Conservation (phyloP, 2,888 invertebrate genomes). For the Rhagonycha fulva region DNA sequence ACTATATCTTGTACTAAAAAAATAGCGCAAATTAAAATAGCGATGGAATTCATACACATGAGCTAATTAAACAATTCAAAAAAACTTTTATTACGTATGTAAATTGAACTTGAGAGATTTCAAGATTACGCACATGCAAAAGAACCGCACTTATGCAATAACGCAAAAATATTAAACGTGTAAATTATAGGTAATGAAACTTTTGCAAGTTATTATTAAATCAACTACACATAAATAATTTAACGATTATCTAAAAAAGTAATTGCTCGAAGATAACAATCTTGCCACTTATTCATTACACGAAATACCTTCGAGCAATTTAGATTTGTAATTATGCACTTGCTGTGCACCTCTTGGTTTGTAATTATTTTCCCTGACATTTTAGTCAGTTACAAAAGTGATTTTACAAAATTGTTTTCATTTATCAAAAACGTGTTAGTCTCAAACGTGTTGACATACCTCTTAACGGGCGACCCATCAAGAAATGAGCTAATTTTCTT, state of each 20-base stretch:
- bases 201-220: not conserved
- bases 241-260: not conserved
- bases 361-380: slow-evolving; percentile 7
- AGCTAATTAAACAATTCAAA: not conserved
- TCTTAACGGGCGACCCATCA: not conserved
- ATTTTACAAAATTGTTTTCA: slow-evolving; percentile 4
- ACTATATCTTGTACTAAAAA: too few relatives aligned
- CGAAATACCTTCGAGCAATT: slow-evolving; percentile 1
- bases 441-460: slow-evolving; percentile 4
- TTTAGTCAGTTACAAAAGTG: slow-evolving; percentile 2
- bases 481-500: too few relatives aligned
- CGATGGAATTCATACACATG: too few relatives aligned
- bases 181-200: not conserved
- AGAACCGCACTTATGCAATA: not conserved
- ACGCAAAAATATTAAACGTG: not conserved
- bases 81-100: not conserved
- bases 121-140: not conserved
- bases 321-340: not conserved
- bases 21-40: too few relatives aligned
- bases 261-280: not conserved
- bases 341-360: not conserved
- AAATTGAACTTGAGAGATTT: not conserved
- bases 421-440: slow-evolving; percentile 3
- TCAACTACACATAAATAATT: not conserved
- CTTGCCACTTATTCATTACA: not conserved